phyloP scores from a whole-genome alignment of 2,888 invertebrate genomes.

The Rhagonycha fulva region DNA sequence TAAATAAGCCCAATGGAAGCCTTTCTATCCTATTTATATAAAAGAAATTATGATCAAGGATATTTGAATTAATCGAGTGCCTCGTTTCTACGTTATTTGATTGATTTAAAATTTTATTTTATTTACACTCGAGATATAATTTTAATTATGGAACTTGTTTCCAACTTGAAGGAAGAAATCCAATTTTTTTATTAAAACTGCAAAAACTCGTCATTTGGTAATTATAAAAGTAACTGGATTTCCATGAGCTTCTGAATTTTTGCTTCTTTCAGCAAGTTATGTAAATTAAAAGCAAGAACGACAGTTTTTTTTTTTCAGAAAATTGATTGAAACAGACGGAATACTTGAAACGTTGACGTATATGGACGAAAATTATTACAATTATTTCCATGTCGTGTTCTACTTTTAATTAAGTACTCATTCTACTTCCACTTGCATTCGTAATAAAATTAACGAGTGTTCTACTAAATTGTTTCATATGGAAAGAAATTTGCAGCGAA shows the following conservation, averaged over 20 bases:
- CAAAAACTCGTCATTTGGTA: neutral
- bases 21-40: slow-evolving; percentile 3
- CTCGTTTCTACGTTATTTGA: neutral
- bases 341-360: no score
- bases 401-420: neutral
- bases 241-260: neutral
- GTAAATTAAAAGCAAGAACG: neutral
- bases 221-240: neutral
- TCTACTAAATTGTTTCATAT: neutral
- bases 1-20: neutral
- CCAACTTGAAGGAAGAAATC: neutral
- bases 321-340: neutral
- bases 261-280: neutral
- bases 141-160: neutral
- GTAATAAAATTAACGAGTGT: neutral
- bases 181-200: neutral
- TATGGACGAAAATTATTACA: neutral
- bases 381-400: neutral
- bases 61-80: neutral
- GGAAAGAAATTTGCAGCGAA: neutral
- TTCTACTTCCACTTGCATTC: neutral
- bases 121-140: neutral
- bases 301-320: neutral
- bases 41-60: neutral
- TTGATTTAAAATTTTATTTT: neutral